Conservation (phyloP, 1,140 invertebrate genomes). For the Halyomorpha halys region DNA sequence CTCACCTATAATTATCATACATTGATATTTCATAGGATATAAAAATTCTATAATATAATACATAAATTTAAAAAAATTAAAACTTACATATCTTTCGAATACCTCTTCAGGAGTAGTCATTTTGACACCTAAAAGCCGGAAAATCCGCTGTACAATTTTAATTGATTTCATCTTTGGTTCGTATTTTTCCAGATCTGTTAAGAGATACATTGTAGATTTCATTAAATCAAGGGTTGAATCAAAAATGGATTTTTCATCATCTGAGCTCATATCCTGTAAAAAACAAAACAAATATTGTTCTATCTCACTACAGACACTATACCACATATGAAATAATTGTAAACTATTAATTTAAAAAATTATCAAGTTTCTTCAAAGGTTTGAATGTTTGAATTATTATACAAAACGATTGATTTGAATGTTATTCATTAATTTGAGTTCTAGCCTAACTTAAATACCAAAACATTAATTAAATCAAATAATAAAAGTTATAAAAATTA, state of each 20-base stretch:
- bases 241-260: slow-evolving; percentile 8
- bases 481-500: no score
- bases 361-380: neutral
- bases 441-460: no score
- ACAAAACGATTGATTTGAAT: no score
- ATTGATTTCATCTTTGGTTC: slow-evolving; percentile 1
- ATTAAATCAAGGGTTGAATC: neutral
- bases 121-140: slow-evolving; percentile 1
- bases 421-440: no score
- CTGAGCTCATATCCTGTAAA: neutral
- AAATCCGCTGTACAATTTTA: neutral
- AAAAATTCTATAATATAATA: no score
- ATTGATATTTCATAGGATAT: no score
- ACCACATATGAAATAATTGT: neutral
- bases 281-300: neutral
- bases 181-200: slow-evolving; percentile 4
- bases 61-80: no score
- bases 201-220: neutral
- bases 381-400: neutral
- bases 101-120: slow-evolving; percentile 10
- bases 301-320: no score
- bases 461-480: no score
- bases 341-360: neutral
- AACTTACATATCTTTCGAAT: slow-evolving; percentile 10
- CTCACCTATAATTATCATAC: no score